A percentile compares a stretch with the other conserved stretches of the same genome.
Conservation (phyloP, 2,797 vertebrate species). For the Psittacula derbiana region DNA sequence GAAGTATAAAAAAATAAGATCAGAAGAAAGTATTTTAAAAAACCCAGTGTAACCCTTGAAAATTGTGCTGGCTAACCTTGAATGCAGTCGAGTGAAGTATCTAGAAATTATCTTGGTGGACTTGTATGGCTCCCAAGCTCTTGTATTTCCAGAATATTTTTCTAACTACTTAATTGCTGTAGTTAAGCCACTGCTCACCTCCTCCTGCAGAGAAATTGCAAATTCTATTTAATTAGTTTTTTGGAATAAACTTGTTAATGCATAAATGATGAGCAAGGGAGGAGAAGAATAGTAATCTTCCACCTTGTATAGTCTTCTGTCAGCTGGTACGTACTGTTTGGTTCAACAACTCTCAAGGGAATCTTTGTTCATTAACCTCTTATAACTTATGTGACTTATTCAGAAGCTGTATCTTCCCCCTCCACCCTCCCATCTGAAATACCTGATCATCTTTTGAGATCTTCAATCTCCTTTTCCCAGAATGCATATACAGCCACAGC, state of each 20-base stretch:
- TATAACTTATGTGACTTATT: neutral
- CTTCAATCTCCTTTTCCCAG: conserved; percentile 70
- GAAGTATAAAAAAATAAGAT: neutral
- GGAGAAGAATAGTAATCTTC: neutral
- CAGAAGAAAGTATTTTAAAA: neutral
- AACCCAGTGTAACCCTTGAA: accelerated
- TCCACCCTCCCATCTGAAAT: neutral
- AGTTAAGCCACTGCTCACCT: neutral
- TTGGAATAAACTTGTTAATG: neutral
- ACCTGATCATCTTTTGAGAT: neutral
- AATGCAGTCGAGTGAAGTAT: neutral
- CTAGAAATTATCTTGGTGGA: neutral
- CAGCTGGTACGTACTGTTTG: neutral
- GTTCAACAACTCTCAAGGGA: neutral
- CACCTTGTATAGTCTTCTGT: neutral
- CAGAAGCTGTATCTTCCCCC: neutral
- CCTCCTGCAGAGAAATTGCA: neutral
- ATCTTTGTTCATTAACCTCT: neutral
- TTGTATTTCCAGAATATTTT: neutral
- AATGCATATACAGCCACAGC: conserved; percentile 98
- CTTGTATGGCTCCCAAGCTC: neutral
- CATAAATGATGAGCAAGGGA: neutral
- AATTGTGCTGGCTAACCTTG: neutral
- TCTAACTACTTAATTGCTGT: neutral
- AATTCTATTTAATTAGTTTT: neutral